These are phyloP conservation scores for Zoanthus sansibaricus DNA, from an alignment of 92 coral and sea anemone species.

Conservation along the genomic window DNA sequence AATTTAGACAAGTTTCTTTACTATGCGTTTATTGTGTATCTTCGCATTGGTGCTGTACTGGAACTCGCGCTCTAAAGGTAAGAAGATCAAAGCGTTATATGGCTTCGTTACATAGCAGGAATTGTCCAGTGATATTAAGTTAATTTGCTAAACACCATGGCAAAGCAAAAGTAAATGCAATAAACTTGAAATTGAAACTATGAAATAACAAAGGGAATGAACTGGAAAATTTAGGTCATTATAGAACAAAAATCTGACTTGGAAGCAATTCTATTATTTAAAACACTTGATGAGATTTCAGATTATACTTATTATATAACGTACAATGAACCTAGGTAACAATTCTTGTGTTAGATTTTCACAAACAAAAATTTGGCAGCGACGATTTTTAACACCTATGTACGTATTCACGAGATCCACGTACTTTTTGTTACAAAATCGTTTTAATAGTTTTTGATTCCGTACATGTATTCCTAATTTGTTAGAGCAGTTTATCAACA, in stretches of 20 bases:
- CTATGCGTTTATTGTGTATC: slow-evolving; percentile 13
- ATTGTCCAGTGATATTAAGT: background rate
- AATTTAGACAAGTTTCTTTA: background rate
- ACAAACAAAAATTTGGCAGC: background rate
- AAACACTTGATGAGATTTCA: background rate
- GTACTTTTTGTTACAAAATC: background rate
- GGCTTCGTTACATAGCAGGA: background rate
- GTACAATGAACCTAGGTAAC: background rate
- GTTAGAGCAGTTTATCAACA: background rate
- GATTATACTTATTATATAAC: background rate
- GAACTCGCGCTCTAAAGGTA: slow-evolving; percentile 2
- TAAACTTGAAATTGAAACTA: background rate
- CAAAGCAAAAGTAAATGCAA: slow-evolving; percentile 2
- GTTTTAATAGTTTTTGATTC: background rate
- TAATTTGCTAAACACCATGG: background rate
- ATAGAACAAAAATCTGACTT: background rate
- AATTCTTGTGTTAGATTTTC: background rate
- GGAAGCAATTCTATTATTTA: background rate
- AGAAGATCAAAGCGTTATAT: slow-evolving; percentile 5
- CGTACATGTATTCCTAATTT: background rate
- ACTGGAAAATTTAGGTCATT: background rate
- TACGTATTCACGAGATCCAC: background rate
- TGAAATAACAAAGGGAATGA: background rate
- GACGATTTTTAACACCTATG: background rate
- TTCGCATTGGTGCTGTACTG: slow-evolving; percentile 12